Evolutionary conservation across 2,888 invertebrate genomes (phyloP), one percentile per base, ranked within the genome.

Genomic region (Coenonympha glycerion): DNA sequence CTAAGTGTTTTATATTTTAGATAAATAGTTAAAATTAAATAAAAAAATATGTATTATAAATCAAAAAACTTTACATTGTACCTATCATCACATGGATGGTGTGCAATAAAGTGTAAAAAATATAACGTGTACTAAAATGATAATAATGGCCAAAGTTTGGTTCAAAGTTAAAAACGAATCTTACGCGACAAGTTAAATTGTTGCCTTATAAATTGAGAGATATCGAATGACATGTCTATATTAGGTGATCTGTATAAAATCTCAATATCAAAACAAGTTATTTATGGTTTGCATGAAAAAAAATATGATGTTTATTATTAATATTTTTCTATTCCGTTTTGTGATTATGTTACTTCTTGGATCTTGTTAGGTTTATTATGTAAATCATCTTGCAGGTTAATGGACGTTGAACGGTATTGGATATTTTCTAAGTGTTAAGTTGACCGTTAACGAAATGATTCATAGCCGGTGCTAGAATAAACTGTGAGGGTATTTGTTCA

Each of bases 381-480:
- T 71, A 75, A 79, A 82, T 77, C 65, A 64, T 62, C 51, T 48
- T 55, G 65, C 64, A 72, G 75, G 73, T 81, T 75, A 70, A 69
- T 69, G 73, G 66, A 72, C 74, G 64, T 66, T 47, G 69, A 71
- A 72, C 70, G 72, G 73, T 72, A 71, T 75, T 70, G 56, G 66
- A 76, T 65, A 69, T 71, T 33, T 78, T 72, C 69, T 69, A 73
- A 79, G 78, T 79, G 74, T 68, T 73, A 68, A 73, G 72, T 70
- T 69, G 70, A 77, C 82, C 79, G 80, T 82, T 85, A 80, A 77
- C 71, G 71, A 79, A 79, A 84, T 85, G 80, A 85, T 81, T 85
- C 84, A 85, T 84, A 82, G 80, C 79, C 71, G 68, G 74, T 67
- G 73, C 79, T 76, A 79, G 79, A 79, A 82, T 76, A 80, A 82